Conservation (phyloP, 2,113 vertebrate genomes). For the Cottus gobio region DNA sequence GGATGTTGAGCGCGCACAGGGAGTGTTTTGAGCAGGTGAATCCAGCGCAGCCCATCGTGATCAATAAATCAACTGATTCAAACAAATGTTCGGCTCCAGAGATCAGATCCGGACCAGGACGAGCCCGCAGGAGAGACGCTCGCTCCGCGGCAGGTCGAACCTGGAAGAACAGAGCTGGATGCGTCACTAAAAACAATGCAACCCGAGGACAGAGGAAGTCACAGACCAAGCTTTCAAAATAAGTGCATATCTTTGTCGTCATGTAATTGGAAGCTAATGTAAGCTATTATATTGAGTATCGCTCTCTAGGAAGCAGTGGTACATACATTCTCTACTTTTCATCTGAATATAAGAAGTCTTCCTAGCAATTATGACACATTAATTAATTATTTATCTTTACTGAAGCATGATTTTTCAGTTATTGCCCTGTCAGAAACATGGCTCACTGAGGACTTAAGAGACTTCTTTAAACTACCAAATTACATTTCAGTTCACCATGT, state of each 20-base stretch:
- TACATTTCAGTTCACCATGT: no score
- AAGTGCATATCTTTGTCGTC: background rate
- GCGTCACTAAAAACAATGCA: background rate
- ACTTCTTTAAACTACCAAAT: no score
- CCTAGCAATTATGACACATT: no score
- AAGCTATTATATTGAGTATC: no score
- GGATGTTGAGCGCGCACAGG: slow-evolving; percentile 83
- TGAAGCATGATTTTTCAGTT: no score
- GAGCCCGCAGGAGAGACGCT: background rate
- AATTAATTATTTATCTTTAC: no score
- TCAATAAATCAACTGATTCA: background rate
- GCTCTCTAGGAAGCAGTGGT: no score
- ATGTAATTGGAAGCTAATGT: background rate
- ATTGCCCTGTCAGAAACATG: no score
- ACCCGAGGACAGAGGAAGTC: background rate
- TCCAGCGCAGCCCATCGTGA: slow-evolving; percentile 77
- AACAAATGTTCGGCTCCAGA: background rate
- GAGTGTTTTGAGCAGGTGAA: slow-evolving; percentile 83
- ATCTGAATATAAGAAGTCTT: no score
- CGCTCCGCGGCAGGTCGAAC: slow-evolving; percentile 1
- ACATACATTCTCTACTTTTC: no score
- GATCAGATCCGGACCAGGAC: background rate
- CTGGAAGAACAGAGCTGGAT: background rate
- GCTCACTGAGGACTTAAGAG: no score
- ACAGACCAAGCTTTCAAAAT: background rate